Evolutionary conservation across 2,113 vertebrate species (phyloP).

Genomic region (Rattus rattus): DNA sequence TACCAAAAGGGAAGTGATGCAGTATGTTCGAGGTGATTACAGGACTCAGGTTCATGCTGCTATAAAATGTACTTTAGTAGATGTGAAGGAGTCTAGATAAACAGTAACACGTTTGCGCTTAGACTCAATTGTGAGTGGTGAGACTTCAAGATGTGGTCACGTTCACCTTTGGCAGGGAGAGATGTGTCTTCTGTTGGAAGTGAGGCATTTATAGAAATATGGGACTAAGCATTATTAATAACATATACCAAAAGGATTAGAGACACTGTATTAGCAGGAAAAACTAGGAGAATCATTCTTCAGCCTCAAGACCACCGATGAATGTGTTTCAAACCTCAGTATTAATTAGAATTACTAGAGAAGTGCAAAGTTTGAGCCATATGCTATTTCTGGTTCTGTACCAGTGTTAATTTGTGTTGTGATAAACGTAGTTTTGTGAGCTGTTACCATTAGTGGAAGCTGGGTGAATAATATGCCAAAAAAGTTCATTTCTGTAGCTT

Average conservation of each 20-base stretch:
- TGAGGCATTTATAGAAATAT: not conserved
- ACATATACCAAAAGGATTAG: not conserved
- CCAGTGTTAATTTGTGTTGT: not conserved
- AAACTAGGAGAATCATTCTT: not conserved
- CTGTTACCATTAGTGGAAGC: not conserved
- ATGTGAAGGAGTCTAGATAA: not conserved
- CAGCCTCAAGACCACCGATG: not conserved
- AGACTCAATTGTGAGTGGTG: not conserved
- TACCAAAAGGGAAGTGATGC: not conserved
- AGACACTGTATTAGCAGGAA: not conserved
- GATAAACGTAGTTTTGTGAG: not conserved
- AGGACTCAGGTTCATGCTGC: not conserved
- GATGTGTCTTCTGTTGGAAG: not conserved
- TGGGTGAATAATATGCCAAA: not conserved
- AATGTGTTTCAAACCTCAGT: not conserved
- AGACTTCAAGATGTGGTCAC: not conserved
- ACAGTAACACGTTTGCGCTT: not conserved
- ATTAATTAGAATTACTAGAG: not conserved
- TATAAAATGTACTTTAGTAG: not conserved
- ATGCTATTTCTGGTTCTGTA: not conserved
- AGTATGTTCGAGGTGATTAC: not conserved
- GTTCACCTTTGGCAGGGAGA: not conserved
- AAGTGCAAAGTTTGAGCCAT: not conserved
- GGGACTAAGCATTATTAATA: not conserved
- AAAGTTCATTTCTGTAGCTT: slow-evolving; percentile 1